phyloP scores from a whole-genome alignment of 2,888 invertebrate species.

The Sarcophaga variegata region DNA sequence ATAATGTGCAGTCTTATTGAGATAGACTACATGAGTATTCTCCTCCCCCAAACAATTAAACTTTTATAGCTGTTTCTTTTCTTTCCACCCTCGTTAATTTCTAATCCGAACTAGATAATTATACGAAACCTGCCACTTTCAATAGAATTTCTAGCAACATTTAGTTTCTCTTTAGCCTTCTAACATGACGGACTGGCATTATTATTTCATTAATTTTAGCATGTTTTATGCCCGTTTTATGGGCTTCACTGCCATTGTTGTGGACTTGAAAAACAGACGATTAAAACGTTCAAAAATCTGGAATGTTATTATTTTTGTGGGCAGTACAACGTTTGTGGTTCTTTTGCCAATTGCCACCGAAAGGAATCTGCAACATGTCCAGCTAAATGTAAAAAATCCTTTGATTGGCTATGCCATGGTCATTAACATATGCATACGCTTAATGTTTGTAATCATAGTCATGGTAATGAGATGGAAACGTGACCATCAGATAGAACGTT shows the following conservation, averaged over 20 bases:
- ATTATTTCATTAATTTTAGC: background rate
- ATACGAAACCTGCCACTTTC: too few species aligned
- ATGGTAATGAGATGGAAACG: conserved; percentile 8
- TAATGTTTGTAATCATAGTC: background rate
- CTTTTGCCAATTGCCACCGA: background rate
- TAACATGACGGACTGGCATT: conserved; percentile 36
- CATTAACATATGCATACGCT: conserved; percentile 7
- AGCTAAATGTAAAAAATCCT: conserved; percentile 48
- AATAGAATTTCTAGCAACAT: too few species aligned
- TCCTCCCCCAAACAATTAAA: too few species aligned
- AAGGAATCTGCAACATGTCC: conserved; percentile 23
- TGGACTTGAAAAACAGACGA: conserved; percentile 26
- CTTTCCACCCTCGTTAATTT: too few species aligned
- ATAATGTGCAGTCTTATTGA: too few species aligned
- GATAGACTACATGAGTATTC: too few species aligned
- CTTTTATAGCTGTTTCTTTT: too few species aligned
- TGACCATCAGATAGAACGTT: conserved; percentile 24
- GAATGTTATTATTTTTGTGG: background rate
- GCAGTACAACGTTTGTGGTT: background rate
- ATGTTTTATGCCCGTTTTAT: conserved; percentile 13
- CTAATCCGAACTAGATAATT: too few species aligned
- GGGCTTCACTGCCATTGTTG: conserved; percentile 16
- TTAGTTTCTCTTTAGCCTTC: conserved; percentile 21
- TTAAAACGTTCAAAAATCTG: conserved; percentile 15
- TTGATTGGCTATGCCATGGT: conserved; percentile 40